These are phyloP conservation scores for Ciconia nigra DNA, from an alignment of 2,797 vertebrate genomes.

Conservation along the genomic window DNA sequence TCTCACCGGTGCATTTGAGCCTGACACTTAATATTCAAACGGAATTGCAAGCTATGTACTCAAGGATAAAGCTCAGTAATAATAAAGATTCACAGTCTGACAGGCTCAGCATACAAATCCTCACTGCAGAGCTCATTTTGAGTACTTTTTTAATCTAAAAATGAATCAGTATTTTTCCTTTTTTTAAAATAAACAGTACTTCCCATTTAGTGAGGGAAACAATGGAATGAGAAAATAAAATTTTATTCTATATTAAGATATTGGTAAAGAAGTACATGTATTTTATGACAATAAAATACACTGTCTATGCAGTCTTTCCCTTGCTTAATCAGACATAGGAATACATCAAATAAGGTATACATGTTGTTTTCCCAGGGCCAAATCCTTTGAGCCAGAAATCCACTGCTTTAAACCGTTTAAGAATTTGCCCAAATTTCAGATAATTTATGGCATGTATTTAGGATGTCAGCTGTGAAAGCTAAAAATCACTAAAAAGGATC, in stretches of 20 bases:
- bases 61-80: slow-evolving; percentile 67
- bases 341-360: neutral
- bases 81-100: slow-evolving; percentile 57
- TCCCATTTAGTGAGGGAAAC: neutral
- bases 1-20: slow-evolving; percentile 27
- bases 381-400: neutral
- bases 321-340: neutral
- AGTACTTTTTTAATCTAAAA: neutral
- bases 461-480: neutral
- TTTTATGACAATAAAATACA: neutral
- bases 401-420: neutral
- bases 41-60: slow-evolving; percentile 52
- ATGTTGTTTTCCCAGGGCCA: neutral
- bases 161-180: neutral
- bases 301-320: neutral
- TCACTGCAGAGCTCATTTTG: slow-evolving; percentile 1
- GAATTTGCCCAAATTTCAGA: neutral
- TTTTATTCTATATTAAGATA: neutral
- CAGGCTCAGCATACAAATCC: slow-evolving; percentile 57
- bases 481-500: neutral
- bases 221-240: neutral
- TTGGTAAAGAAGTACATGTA: neutral
- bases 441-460: neutral
- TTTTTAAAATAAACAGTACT: neutral
- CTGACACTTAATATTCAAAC: slow-evolving; percentile 75